Evolutionary conservation across 2,113 vertebrate genomes (phyloP).

Genomic region (Erythrocercus mccallii): DNA sequence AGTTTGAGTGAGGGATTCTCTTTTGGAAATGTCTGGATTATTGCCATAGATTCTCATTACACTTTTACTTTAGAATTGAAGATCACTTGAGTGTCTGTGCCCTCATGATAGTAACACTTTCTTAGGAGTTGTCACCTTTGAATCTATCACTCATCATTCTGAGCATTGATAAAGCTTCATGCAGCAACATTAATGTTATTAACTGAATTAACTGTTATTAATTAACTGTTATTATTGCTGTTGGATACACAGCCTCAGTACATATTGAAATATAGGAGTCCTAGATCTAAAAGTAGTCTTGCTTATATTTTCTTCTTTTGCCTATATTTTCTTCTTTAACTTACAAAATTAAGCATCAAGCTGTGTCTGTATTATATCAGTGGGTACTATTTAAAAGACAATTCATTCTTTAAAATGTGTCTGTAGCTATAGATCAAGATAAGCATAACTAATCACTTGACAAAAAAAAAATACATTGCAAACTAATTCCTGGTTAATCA

Average conservation of each 20-base stretch:
- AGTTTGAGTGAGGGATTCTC: neutral
- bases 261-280: neutral
- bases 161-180: neutral
- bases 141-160: neutral
- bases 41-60: neutral
- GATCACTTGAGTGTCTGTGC: neutral
- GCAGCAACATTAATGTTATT: neutral
- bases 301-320: neutral
- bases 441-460: slow-evolving; percentile 10
- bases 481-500: slow-evolving; percentile 10
- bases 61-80: neutral
- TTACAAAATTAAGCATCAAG: neutral
- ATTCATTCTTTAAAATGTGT: neutral
- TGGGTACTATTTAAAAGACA: neutral
- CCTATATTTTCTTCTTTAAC: neutral
- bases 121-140: neutral
- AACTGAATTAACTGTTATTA: neutral
- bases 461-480: neutral
- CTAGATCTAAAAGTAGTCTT: neutral
- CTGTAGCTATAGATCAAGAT: neutral
- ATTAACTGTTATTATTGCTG: neutral
- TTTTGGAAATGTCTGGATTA: neutral
- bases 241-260: neutral
- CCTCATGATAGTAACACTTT: neutral
- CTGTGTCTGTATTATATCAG: neutral